Evolutionary conservation across 2,113 vertebrate species (phyloP), one percentile per base, ranked within the genome.

Genomic region (Lepus europaeus): DNA sequence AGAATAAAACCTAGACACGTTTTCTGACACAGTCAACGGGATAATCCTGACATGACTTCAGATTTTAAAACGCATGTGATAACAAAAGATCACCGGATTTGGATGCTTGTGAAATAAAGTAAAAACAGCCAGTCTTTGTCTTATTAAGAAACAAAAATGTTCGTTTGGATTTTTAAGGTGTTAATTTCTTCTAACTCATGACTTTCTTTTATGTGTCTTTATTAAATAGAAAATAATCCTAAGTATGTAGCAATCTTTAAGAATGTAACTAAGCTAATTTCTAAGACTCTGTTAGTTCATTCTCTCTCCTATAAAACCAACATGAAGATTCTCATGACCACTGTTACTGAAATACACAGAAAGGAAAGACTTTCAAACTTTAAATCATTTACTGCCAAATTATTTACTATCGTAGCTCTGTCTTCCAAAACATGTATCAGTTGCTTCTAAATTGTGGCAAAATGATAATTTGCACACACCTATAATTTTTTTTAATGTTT

Each of bases 351-450:
- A 73, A 39, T 61, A 1, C 31, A n/a, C 12, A 64, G 14, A 80
- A 69, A 78, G 93, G 29, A 95, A 94, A 39, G 87, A 64, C 77
- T 90, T 95, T 73, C 33, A 78, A 70, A 93, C 61, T 94, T 87
- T 0, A 49, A 96, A 96, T 63, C 27, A 79, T 63, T 45, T 94
- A 39, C 59, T 89, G 68, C 39, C 9, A 39, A 76, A 69, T 87
- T 51, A 86, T 77, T 95, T 93, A 51, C 64, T 76, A 7, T 72
- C 6, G 2, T 53, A 39, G 16, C 86, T 76, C 4, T 33, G 66
- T 66, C 16, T 51, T 78, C n/a, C 45, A 94, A 95, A 91, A 89
- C 56, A 59, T 22, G 0, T 90, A 25, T 78, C 0, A 66, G 45
- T 91, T 72, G 45, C 63, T 69, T 94, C 4, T 74, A 61, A 69